Base-by-base conservation (phyloP, 1,140 invertebrate species). In the Zaprionus taronus region DNA sequence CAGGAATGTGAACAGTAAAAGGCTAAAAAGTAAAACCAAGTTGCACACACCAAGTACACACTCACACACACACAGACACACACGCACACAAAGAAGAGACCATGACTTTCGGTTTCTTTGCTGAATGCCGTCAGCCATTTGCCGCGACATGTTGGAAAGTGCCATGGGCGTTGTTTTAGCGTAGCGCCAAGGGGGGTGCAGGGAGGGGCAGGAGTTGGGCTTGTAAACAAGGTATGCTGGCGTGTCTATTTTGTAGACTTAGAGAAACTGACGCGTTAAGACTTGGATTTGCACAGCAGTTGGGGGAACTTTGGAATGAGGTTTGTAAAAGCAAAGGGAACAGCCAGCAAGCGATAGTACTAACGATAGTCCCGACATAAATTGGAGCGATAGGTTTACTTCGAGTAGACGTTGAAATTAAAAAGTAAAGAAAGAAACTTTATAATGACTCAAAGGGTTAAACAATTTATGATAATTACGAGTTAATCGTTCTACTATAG, bases 81-180 rank as follows among this genome's bases (percentile, higher is more conserved):
- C 24, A 55, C 34, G 9, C 31, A 28, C 15, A 34, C 15, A 26
- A 12, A 44, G 34, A 56, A 67, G 28, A 73, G 47, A 36, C 31
- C 72, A 83, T 76, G 81, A 83, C 81, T 83, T 83, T 83, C 56
- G 64, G 47, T 76, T 83, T 76, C 77, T 44, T 55, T 76, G 65
- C 49, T 57, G 49, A 71, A 60, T 20, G 75, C 80, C 80, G 67
- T 28, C 55, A 79, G 81, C 81, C 62, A 69, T 79, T 75, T 75
- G 57, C 74, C 70, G 70, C 77, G 66, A 72, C 71, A 82, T 69
- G 73, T 80, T 80, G 66, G 28, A 26, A 61, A 73, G 36, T 66
- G 64, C 34, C 41, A 38, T n/a, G 11, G 38, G 72, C 17, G 51
- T 56, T 56, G 53, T 56, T n/a, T 28, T 28, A 9, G 3, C 41